Conservation (phyloP, 2,888 invertebrate species). For the Hypomecis atomaria region DNA sequence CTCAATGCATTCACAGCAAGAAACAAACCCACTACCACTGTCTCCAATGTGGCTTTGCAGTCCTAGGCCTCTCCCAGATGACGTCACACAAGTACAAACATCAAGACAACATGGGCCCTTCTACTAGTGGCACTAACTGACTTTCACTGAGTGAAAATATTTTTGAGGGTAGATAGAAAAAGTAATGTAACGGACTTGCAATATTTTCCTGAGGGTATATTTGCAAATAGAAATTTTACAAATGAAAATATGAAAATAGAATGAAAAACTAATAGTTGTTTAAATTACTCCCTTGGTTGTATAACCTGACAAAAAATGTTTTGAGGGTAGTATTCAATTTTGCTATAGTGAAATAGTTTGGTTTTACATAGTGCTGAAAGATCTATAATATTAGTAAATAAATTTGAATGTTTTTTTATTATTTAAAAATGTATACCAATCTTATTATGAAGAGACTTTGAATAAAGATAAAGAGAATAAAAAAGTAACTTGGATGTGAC, state of each 20-base stretch:
- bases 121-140: conserved; percentile 78
- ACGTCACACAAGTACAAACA: conserved; percentile 96
- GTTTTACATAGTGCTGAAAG: too few relatives aligned
- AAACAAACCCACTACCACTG: conserved; percentile 99
- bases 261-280: background rate
- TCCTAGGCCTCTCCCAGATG: conserved; percentile 96
- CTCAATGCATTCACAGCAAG: conserved; percentile 93
- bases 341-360: background rate
- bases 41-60: conserved; percentile 95
- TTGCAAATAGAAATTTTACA: too few relatives aligned
- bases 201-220: too few relatives aligned
- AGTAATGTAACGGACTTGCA: background rate
- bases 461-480: background rate
- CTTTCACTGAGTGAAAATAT: conserved; percentile 12
- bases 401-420: too few relatives aligned
- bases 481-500: conserved; percentile 20
- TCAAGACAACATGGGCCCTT: conserved; percentile 86
- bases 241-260: background rate
- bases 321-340: background rate
- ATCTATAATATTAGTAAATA: too few relatives aligned
- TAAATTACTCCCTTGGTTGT: background rate
- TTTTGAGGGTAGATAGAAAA: conserved; percentile 9
- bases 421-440: too few relatives aligned
- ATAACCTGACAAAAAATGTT: background rate
- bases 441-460: background rate